Base-by-base conservation (phyloP, 2,888 invertebrate genomes). In the Panzeria rudis region DNA sequence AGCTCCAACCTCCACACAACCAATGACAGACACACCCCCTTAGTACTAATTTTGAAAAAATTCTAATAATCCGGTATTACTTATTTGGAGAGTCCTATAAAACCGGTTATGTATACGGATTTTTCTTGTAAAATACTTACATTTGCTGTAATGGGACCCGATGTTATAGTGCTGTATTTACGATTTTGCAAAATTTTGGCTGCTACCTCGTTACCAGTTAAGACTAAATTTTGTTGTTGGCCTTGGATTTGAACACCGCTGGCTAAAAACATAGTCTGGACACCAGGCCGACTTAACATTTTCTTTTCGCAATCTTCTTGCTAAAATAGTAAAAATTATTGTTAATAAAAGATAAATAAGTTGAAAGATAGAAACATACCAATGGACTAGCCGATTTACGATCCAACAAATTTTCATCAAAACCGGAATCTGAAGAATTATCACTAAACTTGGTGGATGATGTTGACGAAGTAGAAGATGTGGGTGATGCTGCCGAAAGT, bases 351-450 rank as follows among this genome's bases (percentile, higher is more conserved):
- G 17, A 32, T 17, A 23, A 23, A 52, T 7, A 62, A 47, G 47
- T 11, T 4, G 0, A 59, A 6, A 15, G 7, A 1, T 20, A 62
- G 25, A 29, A 41, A 89, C 90, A 88, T 86, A 92, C 91, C 89
- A 90, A 86, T 72, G 91, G 91, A 88, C 91, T 92, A 13, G 89
- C 90, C 11, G 92, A 91, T 86, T 92, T 92, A 38, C 91, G 90
- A 35, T 92, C 92, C 25, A 56, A 66, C 38, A 91, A 87, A 87
- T 92, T 91, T 88, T 96, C 95, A 89, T 96, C 96, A 88, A 95
- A 96, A 6, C 95, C 96, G 0, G 95, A 95, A 91, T 96, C 96
- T 0, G 95, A 95, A 41, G 95, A 95, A 88, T 95, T 95, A 89
- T 95, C 95, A 91, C 94, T 95, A 77, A 92, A 93, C 88, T 92